phyloP scores from a whole-genome alignment of 2,797 vertebrate species.

The Catamblyrhynchus diadema region DNA sequence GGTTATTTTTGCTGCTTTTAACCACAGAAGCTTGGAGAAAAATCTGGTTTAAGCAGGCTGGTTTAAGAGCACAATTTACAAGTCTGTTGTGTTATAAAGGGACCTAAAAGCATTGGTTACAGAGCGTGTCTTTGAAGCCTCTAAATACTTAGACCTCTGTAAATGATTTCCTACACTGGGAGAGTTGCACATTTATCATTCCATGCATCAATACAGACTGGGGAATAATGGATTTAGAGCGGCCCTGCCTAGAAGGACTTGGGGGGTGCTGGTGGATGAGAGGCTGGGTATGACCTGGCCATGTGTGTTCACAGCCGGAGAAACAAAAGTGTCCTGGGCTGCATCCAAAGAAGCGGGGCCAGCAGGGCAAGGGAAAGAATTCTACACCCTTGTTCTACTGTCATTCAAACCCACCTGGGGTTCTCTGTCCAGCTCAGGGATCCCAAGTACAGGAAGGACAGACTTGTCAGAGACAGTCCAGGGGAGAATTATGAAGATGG shows the following conservation, averaged over 20 bases:
- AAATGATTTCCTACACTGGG: background rate
- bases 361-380: rapidly evolving
- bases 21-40: background rate
- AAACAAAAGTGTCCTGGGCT: rapidly evolving
- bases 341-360: rapidly evolving
- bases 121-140: rapidly evolving
- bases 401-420: rapidly evolving
- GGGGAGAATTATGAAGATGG: too few relatives aligned
- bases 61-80: background rate
- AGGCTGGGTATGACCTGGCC: background rate
- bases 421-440: background rate
- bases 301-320: rapidly evolving
- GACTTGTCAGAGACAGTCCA: background rate
- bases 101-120: background rate
- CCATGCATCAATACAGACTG: background rate
- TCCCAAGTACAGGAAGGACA: background rate
- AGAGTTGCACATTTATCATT: background rate
- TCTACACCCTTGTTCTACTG: too few relatives aligned
- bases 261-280: background rate
- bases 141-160: rapidly evolving
- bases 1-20: background rate
- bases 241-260: background rate
- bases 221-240: background rate
- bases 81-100: background rate
- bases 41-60: background rate